Evolutionary conservation across 2,888 invertebrate species (phyloP), one percentile per base, ranked within the genome.

Genomic region (Platypus cylindrus): DNA sequence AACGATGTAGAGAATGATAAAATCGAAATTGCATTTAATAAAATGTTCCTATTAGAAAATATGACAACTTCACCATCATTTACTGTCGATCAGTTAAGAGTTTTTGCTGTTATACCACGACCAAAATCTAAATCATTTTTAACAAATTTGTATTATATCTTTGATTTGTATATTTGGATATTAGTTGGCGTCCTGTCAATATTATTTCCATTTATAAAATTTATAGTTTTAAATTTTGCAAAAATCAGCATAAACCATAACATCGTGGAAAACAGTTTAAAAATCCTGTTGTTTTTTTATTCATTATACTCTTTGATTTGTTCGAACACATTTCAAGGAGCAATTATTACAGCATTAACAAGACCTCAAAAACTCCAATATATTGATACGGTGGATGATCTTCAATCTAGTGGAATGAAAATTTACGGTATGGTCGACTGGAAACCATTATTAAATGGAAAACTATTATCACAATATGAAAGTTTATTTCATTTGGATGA

Each of bases 371-470:
- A 22, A 18, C 17, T 5, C 7, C 25, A 27, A 22, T 22, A 33
- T 17, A 36, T 40, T 15, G 34, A 40, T 9, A 33, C 40, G 9
- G 36, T 40, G 2, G 31, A 36, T 3, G 40, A 38, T 27, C 32
- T 39, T 17, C 15, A n/a, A 4, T 15, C 32, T n/a, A 39, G 33
- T 22, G 32, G 32, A 5, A 17, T 36, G n/a, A 23, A 11, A n/a
- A 3, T 36, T 2, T 33, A 33, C 17, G 35, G 35, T 3, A 33
- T 36, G 25, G n/a, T n/a, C 2, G 30, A 25, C 14, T 39, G 36
- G 39, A 18, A 11, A 5, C 3, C 5, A 11, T 7, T 36, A 16
- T 12, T 33, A 8, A 32, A 11, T 15, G 5, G 25, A 13, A n/a
- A 39, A 25, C 9, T 39, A 17, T 15, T 3, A 11, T 9, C 30